These are phyloP conservation scores for Mionectes olivaceus DNA, from an alignment of 2,797 vertebrate species.

Conservation along the genomic window DNA sequence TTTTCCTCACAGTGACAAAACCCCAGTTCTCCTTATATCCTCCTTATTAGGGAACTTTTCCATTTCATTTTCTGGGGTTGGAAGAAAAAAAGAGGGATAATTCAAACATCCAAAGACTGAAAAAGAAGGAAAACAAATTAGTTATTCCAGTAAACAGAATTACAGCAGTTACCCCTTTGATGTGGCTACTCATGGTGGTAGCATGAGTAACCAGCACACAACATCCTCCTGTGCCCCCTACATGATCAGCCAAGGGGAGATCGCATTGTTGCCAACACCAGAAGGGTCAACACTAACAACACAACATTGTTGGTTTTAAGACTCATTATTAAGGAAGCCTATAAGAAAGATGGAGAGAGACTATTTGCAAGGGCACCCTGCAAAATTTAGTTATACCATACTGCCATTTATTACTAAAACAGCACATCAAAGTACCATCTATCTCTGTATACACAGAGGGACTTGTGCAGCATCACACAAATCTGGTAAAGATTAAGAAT, in stretches of 20 bases:
- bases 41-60: background rate
- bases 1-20: background rate
- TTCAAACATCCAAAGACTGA: background rate
- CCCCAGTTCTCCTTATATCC: background rate
- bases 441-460: rapidly evolving
- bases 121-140: background rate
- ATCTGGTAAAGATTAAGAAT: background rate
- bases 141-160: background rate
- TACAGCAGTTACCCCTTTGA: background rate
- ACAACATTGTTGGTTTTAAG: background rate
- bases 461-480: background rate
- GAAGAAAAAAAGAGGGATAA: background rate
- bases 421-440: background rate
- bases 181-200: background rate
- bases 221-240: background rate
- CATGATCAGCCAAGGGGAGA: background rate
- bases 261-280: background rate
- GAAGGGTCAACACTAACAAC: background rate
- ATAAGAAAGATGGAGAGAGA: background rate
- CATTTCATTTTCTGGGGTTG: background rate
- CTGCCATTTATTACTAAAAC: background rate
- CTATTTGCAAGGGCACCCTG: background rate
- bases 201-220: background rate
- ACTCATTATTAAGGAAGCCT: background rate
- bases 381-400: background rate